Conservation (phyloP, 2,113 vertebrate genomes). For the Dendropsophus ebraccatus region DNA sequence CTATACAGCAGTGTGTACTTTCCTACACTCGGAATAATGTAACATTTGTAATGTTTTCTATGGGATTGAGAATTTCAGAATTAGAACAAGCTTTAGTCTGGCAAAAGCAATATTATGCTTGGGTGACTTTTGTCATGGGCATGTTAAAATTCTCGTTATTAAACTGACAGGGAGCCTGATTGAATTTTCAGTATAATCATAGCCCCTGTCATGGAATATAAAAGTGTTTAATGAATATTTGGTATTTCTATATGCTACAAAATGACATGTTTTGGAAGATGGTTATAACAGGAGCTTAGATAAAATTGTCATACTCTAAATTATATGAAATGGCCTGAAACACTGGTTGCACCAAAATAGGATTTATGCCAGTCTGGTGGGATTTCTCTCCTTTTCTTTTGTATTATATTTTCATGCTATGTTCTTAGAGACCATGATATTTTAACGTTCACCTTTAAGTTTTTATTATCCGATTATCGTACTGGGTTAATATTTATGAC, state of each 20-base stretch:
- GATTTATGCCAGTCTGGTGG: not conserved
- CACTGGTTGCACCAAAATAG: not conserved
- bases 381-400: not conserved
- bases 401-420: too few species aligned
- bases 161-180: slow-evolving; percentile 65
- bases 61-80: slow-evolving; percentile 63
- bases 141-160: slow-evolving; percentile 69
- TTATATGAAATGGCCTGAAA: slow-evolving; percentile 26
- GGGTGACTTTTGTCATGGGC: slow-evolving; percentile 65
- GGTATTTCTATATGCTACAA: slow-evolving; percentile 65
- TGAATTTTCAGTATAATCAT: slow-evolving; percentile 69
- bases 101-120: slow-evolving; percentile 69
- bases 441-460: not conserved
- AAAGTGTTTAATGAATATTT: slow-evolving; percentile 68
- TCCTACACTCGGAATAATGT: slow-evolving; percentile 32
- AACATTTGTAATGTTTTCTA: slow-evolving; percentile 61
- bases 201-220: slow-evolving; percentile 65
- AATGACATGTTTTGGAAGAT: slow-evolving; percentile 59
- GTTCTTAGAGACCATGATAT: not conserved
- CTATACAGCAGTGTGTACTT: slow-evolving; percentile 12
- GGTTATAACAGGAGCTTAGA: slow-evolving; percentile 41
- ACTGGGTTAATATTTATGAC: not conserved
- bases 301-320: slow-evolving; percentile 18
- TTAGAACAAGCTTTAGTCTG: slow-evolving; percentile 63
- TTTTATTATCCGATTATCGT: not conserved